Evolutionary conservation across 2,888 invertebrate genomes (phyloP).

Genomic region (Erpobdella octoculata): DNA sequence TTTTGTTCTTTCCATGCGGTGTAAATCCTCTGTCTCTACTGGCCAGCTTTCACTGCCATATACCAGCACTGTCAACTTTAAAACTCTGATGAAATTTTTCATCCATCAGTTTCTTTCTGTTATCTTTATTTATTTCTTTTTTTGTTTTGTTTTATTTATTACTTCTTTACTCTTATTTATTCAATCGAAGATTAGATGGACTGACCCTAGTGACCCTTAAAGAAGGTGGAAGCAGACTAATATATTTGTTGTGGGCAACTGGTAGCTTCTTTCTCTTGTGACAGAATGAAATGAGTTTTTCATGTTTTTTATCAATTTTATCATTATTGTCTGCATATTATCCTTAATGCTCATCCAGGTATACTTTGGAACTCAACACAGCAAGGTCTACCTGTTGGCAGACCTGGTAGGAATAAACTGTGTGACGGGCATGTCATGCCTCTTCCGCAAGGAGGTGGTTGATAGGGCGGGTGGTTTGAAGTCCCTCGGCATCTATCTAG

Average conservation of each 20-base stretch:
- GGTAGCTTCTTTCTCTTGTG: not conserved
- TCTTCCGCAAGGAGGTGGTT: constrained; percentile 77
- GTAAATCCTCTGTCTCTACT: no score
- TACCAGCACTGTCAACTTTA: no score
- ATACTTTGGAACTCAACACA: constrained; percentile 93
- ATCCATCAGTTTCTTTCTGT: no score
- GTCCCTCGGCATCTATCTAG: constrained; percentile 83
- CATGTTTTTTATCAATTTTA: not conserved
- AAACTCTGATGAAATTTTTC: no score
- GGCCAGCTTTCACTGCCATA: no score
- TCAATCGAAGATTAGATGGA: no score
- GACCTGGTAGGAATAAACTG: constrained; percentile 88
- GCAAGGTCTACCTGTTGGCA: constrained; percentile 84
- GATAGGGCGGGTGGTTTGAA: constrained; percentile 82
- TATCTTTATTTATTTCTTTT: no score
- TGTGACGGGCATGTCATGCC: constrained; percentile 94
- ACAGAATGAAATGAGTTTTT: not conserved
- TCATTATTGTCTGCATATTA: not conserved
- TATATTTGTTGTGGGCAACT: not conserved
- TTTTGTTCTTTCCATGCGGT: no score
- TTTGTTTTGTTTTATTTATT: no score
- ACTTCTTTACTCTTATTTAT: no score
- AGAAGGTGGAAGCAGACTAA: not conserved
- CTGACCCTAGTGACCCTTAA: not conserved
- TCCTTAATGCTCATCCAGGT: constrained; percentile 55